These are phyloP conservation scores for Oligia strigilis DNA, from an alignment of 2,888 invertebrate genomes.

Conservation along the genomic window DNA sequence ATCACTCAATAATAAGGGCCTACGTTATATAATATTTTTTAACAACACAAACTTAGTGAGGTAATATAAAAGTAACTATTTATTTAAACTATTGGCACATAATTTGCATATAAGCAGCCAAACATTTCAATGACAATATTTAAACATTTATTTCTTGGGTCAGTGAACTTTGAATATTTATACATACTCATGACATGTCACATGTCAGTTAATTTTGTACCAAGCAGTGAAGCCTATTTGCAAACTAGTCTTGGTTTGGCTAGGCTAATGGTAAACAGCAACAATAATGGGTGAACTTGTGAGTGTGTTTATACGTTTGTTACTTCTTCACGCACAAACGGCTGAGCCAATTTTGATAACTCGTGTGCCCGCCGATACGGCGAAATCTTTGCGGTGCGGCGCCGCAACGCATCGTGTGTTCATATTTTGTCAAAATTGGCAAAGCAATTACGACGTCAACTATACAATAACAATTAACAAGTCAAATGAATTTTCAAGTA, in stretches of 20 bases:
- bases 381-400: too few species aligned
- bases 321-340: too few species aligned
- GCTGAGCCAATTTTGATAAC: too few species aligned
- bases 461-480: not conserved
- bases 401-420: too few species aligned
- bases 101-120: conserved; percentile 28
- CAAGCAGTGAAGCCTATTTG: not conserved
- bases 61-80: conserved; percentile 29
- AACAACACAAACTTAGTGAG: conserved; percentile 19
- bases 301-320: too few species aligned
- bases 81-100: conserved; percentile 44
- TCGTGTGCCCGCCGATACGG: too few species aligned
- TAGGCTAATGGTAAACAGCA: not conserved
- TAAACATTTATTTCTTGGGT: conserved; percentile 28
- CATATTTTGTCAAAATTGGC: too few species aligned
- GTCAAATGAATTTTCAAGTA: not conserved
- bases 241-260: conserved; percentile 6
- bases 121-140: conserved; percentile 44
- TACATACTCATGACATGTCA: not conserved
- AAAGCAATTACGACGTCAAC: too few species aligned
- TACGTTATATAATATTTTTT: conserved; percentile 4
- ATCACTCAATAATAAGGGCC: conserved; percentile 3
- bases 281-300: not conserved
- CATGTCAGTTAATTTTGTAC: not conserved
- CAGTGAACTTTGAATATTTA: conserved; percentile 35